A percentile compares a stretch with the other conserved stretches of the same genome.
These are phyloP conservation scores for Periphyllus acericola DNA, from an alignment of 2,888 invertebrate species.

Conservation along the genomic window DNA sequence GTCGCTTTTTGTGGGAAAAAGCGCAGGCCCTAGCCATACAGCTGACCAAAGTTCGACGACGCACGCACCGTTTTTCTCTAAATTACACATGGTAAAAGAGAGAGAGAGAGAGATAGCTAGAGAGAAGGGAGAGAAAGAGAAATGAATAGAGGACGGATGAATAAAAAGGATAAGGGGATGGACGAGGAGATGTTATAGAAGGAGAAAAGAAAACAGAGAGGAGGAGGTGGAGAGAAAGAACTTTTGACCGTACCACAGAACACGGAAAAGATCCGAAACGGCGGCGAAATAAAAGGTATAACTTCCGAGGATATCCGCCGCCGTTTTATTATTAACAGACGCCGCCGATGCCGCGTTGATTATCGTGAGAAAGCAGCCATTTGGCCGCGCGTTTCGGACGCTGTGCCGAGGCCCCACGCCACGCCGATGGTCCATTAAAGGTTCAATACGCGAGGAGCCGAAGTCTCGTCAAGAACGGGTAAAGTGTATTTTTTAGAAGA, in stretches of 20 bases:
- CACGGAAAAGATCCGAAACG: not conserved
- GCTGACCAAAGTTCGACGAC: not conserved
- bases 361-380: constrained; percentile 55
- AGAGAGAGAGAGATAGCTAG: not conserved
- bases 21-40: no score
- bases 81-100: not conserved
- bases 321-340: constrained; percentile 52
- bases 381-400: constrained; percentile 12
- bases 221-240: not conserved
- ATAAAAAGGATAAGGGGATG: no score
- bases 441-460: not conserved
- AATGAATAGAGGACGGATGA: not conserved
- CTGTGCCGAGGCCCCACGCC: not conserved
- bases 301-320: constrained; percentile 39
- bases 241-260: not conserved
- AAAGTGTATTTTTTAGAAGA: no score
- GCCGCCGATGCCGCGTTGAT: constrained; percentile 5
- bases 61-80: no score
- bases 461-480: not conserved
- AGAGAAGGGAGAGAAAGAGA: not conserved
- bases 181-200: no score
- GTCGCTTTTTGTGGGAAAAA: constrained; percentile 10
- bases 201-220: no score
- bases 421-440: constrained; percentile 33
- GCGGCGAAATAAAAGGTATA: constrained; percentile 17